Evolutionary conservation across 23 tunicate species (phyloP), one percentile per base, ranked within the genome.

Genomic region (Clavelina lepadiformis): DNA sequence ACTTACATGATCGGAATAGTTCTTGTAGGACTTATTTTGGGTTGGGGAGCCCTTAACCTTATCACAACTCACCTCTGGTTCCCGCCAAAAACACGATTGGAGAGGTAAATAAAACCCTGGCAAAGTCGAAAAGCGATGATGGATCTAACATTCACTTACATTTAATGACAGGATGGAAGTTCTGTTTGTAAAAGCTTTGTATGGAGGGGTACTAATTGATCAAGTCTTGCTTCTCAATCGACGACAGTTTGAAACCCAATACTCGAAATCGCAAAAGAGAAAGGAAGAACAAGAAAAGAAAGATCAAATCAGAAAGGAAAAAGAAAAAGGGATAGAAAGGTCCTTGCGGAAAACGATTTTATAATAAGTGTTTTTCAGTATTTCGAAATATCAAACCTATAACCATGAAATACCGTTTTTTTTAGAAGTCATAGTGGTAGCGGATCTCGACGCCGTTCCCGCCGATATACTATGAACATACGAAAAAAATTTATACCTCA

Each of bases 111-210:
- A n/a, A n/a, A n/a, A n/a, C n/a, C n/a, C n/a, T n/a, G n/a, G n/a
- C n/a, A n/a, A n/a, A n/a, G n/a, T n/a, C n/a, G n/a, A n/a, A n/a
- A n/a, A n/a, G n/a, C n/a, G n/a, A n/a, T n/a, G n/a, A n/a, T n/a
- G n/a, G n/a, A n/a, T n/a, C n/a, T n/a, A n/a, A n/a, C n/a, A n/a
- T n/a, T n/a, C n/a, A n/a, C n/a, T n/a, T n/a, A n/a, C n/a, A n/a
- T n/a, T n/a, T n/a, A n/a, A n/a, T n/a, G n/a, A n/a, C 67, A 89
- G 97, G 46, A 89, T 85, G 45, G 89, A 81, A 63, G 83, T 75
- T 26, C 46, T 89, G 35, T 89, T 81, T 52, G 72, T 89, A 8
- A 81, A 89, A 62, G 68, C 89, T 20, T 29, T 81, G 26, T 89
- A 89, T 58, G 79, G 75, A 2, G 89, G 89, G 6, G 74, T 79